Conservation (phyloP, 2,797 vertebrate genomes). For the Chloroceryle amazona region DNA sequence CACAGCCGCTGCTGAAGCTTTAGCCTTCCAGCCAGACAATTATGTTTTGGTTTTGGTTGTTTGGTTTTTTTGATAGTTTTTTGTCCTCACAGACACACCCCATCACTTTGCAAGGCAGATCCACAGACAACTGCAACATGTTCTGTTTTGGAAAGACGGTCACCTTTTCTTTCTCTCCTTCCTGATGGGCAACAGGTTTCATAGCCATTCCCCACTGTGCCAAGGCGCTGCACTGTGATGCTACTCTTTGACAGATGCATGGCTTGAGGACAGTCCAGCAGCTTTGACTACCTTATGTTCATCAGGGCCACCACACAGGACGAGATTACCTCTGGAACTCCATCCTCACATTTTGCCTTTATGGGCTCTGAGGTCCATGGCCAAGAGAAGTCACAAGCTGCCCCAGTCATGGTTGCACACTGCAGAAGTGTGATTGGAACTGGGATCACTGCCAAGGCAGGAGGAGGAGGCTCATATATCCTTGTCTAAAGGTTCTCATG, state of each 20-base stretch:
- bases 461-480: neutral
- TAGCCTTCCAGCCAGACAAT: constrained; percentile 10
- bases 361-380: neutral
- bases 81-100: neutral
- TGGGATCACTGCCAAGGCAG: neutral
- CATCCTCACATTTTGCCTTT: neutral
- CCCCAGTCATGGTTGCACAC: rapidly evolving
- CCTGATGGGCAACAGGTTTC: neutral
- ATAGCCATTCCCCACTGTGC: rapidly evolving
- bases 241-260: rapidly evolving
- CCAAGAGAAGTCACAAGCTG: neutral
- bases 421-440: neutral
- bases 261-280: neutral
- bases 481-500: neutral
- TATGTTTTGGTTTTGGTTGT: neutral
- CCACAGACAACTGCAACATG: neutral
- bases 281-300: neutral
- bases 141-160: neutral
- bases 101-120: neutral
- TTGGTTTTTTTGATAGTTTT: neutral
- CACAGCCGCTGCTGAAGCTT: constrained; percentile 40
- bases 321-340: neutral
- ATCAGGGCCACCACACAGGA: neutral
- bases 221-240: neutral
- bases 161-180: neutral